Base-by-base conservation (phyloP, 2,888 invertebrate genomes). In the Abscondita cerata region DNA sequence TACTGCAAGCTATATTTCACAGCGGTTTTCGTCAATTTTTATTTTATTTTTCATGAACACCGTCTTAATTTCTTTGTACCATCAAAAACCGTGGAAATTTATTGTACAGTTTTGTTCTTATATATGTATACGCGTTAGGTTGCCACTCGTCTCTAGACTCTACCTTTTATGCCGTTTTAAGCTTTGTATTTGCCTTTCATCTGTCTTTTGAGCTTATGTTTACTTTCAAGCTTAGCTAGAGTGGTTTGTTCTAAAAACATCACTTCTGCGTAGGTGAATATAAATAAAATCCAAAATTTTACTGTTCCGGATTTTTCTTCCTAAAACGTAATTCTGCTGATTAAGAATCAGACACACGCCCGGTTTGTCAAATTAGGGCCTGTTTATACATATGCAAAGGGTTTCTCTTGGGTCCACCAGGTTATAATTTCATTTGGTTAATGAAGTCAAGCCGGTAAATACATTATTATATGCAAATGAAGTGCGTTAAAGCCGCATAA, bases 381-480 rank as follows among this genome's bases (percentile, higher is more conserved):
- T 61, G 52, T 62, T 62, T 56, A 56, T 55, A 59, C 59, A 56
- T 56, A 64, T 59, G 59, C 64, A 59, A 59, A 59, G 66, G 61
- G 47, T 62, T 67, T 66, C 70, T 69, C 71, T 51, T 59, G 72
- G 69, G 72, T 70, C 73, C 73, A 61, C 64, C 69, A 65, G 53
- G 71, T 72, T 71, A 73, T 77, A 77, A 77, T 76, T 78, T 76
- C 76, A 78, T 78, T 77, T 75, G 70, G 74, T 71, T 77, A 76
- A 76, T 77, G 76, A 78, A 78, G 74, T 73, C 73, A 69, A 71
- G 71, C 73, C 73, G 74, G 75, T 76, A 76, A 78, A 78, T 75
- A 73, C 77, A 74, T 76, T 77, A 78, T 76, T 76, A 76, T 76
- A 78, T 77, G 76, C 75, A 77, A 77, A 78, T 77, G 75, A 71